Evolutionary conservation across 2,888 invertebrate genomes (phyloP), one percentile per base, ranked within the genome.

Genomic region (Orchestes rusci): DNA sequence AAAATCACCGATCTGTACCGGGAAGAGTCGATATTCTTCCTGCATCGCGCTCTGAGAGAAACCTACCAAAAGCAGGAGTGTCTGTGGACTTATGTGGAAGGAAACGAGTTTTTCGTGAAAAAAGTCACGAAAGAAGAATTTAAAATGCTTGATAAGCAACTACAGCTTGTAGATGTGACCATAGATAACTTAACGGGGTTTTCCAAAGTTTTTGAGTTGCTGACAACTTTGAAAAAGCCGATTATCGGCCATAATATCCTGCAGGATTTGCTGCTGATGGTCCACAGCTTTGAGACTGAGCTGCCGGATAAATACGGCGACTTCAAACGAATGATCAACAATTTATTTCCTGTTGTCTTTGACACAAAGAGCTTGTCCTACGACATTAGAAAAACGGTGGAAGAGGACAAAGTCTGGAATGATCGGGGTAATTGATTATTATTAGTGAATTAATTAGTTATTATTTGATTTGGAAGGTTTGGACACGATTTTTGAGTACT

Each of bases 181-280:
- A 58, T 78, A 43, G 65, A 66, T 20, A 63, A 72, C 46, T 64
- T 80, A 38, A 59, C 75, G 37, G 86, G 87, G 4, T 85, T 87
- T 59, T 76, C 82, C 1, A 73, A 73, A 58, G 67, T 88, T 8
- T 79, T 85, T 45, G 64, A 75, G 12, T 60, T 81, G 1, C 62
- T 88, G n/a, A 67, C 67, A 19, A 59, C 66, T 2, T 62, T 73
- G 4, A 72, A 76, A 52, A 86, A 84, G 68, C 86, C 86, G 2
- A 67, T 89, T 16, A 68, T 88, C 16, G 86, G 85, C 0, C 89
- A 89, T 63, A 90, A 90, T 63, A 62, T 79, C 48, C 71, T 84
- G 40, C 65, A 82, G 49, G 89, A 89, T 64, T 65, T 80, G 1
- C 62, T 88, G 55, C 70, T 86, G 16, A 65, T 86, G 43, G 79